Evolutionary conservation across 2,888 invertebrate species (phyloP), one percentile per base, ranked within the genome.

Genomic region (Gasteruption jaculator): DNA sequence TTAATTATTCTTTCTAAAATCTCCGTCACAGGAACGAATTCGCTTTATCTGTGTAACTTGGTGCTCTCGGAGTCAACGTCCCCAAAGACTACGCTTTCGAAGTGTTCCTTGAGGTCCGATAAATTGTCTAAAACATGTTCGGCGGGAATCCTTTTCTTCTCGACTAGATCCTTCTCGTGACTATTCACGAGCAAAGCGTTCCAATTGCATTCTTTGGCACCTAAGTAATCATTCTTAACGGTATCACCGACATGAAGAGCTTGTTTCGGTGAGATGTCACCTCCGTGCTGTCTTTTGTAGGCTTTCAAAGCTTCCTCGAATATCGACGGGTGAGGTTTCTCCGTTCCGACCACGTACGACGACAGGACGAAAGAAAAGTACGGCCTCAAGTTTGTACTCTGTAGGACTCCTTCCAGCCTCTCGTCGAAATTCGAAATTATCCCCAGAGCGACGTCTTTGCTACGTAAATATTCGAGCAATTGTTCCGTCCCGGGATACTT

Each of bases 391-490:
- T 77, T 78, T 24, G 85, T 74, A 54, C 81, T 82, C 10, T 71
- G 55, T 38, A 94, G 73, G 48, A 92, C 78, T 4, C 75, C 73
- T 45, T 80, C 75, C 2, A 94, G 73, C 20, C 92, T 76, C 20
- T 89, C 85, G 73, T 94, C 94, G 72, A 86, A 91, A 71, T 94
- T 94, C 5, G 93, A 91, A 52, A 94, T 82, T 0, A 91, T 79
- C 3, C 91, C 93, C 29, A 91, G 53, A 8, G 57, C 27, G n/a
- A 68, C 27, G 16, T 71, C 68, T 38, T 68, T 71, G 8, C 65
- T 63, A 46, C 70, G 73, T 5, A 91, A 67, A 45, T 76, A 75
- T 16, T 79, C 71, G 2, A 91, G 72, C n/a, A 90, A 70, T 41
- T 80, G 78, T 7, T 76, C 61, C 15, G 80, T 76, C 11, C 86